phyloP scores from a whole-genome alignment of 1,140 invertebrate genomes.

The Luehdorfia chinensis region DNA sequence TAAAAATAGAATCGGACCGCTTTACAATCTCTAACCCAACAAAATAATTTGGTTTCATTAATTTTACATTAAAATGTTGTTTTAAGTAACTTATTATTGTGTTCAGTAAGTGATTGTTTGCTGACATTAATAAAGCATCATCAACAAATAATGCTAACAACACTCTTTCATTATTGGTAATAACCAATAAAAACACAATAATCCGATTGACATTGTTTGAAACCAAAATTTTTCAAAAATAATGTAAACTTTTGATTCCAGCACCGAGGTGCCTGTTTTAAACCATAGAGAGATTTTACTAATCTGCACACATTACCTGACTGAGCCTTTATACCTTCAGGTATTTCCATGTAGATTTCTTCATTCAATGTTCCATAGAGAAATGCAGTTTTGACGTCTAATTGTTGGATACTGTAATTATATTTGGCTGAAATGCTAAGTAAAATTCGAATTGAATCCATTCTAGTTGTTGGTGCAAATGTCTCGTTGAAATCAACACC shows the following conservation, averaged over 20 bases:
- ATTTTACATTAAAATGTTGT: conserved; percentile 29
- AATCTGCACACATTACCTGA: conserved; percentile 23
- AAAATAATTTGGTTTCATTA: conserved; percentile 23
- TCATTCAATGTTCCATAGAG: conserved; percentile 47
- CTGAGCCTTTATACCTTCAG: conserved; percentile 25
- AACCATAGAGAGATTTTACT: conserved; percentile 35
- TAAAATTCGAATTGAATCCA: conserved; percentile 52
- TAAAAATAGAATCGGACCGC: conserved; percentile 7
- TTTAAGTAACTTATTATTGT: conserved; percentile 24
- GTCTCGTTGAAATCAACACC: conserved; percentile 65
- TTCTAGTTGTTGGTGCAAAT: conserved; percentile 55
- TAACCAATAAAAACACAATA: conserved; percentile 10
- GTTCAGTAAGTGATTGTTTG: conserved; percentile 6
- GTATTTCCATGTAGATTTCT: conserved; percentile 52
- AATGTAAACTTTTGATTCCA: conserved; percentile 41
- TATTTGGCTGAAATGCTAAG: conserved; percentile 48
- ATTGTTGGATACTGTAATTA: conserved; percentile 47
- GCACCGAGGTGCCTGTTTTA: conserved; percentile 39
- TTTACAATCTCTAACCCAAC: conserved; percentile 22
- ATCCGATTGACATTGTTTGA: conserved; percentile 28
- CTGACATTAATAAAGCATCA: conserved; percentile 16
- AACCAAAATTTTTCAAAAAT: conserved; percentile 36
- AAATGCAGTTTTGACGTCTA: conserved; percentile 72
- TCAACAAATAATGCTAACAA: conserved; percentile 23
- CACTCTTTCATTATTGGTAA: background rate